Conservation (phyloP, 2,797 vertebrate species). For the Neosalanx taihuensis region DNA sequence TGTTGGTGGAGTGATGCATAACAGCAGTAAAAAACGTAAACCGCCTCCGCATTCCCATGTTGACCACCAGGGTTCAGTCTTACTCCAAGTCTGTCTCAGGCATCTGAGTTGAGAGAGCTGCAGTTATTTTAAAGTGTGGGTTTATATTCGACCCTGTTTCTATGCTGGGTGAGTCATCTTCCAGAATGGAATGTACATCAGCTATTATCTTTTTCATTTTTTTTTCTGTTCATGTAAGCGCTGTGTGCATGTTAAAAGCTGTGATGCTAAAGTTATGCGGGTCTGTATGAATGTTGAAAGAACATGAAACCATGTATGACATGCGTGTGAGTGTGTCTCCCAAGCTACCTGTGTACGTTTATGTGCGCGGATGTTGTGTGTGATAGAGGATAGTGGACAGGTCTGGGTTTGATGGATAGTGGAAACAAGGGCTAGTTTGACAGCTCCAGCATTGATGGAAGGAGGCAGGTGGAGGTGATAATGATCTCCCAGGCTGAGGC, state of each 20-base stretch:
- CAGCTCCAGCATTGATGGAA: constrained; percentile 37
- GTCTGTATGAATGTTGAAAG: not conserved
- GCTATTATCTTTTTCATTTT: not conserved
- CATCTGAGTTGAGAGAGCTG: not conserved
- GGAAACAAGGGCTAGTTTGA: constrained; percentile 37
- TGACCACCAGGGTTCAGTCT: constrained; percentile 68
- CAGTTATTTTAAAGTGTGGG: not conserved
- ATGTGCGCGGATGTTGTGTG: constrained; percentile 15
- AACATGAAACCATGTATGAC: not conserved
- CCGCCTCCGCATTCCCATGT: constrained; percentile 30
- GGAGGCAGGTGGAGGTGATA: constrained; percentile 56
- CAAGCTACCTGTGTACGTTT: not conserved
- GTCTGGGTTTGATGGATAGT: constrained; percentile 36
- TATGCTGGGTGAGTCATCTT: not conserved
- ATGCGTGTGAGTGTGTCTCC: constrained; percentile 9
- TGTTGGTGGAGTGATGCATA: not conserved
- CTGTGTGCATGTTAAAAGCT: not conserved
- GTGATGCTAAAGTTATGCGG: too few relatives aligned
- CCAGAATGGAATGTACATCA: constrained; percentile 2
- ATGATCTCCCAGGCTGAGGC: constrained; percentile 48
- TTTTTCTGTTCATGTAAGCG: not conserved
- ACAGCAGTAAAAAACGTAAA: not conserved
- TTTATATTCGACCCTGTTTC: constrained; percentile 16
- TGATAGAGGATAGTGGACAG: constrained; percentile 29
- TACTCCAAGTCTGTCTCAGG: constrained; percentile 39